A percentile compares a stretch with the other conserved stretches of the same genome.
Evolutionary conservation across 2,797 vertebrate genomes (phyloP).

Genomic region (Jordanella pulchra): DNA sequence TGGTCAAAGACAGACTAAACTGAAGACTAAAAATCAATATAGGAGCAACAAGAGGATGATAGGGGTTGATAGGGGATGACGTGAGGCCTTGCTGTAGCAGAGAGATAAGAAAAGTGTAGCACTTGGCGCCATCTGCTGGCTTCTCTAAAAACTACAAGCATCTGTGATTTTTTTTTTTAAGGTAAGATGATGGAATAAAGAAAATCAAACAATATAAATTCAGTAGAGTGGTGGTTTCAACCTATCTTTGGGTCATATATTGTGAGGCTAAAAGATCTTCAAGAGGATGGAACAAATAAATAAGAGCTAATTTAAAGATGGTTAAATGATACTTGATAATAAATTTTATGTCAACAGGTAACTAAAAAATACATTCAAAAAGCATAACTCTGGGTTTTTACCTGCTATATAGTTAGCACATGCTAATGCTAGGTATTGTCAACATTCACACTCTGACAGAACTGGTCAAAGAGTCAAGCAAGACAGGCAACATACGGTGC

Average conservation of each 20-base stretch:
- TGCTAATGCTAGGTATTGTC: not conserved
- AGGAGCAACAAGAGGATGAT: not conserved
- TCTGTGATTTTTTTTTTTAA: not conserved
- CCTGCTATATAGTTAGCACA: too few species aligned
- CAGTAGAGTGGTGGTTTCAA: not conserved
- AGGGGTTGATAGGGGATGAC: not conserved
- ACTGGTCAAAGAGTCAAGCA: too few species aligned
- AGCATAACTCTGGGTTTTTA: not conserved
- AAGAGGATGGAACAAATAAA: not conserved
- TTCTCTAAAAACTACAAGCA: not conserved
- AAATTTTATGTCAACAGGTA: not conserved
- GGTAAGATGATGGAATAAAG: not conserved
- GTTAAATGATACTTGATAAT: not conserved
- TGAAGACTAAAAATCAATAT: not conserved
- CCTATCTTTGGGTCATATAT: not conserved
- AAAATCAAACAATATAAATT: not conserved
- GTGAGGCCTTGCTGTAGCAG: not conserved
- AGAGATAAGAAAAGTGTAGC: slow-evolving; percentile 6
- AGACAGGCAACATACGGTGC: too few species aligned
- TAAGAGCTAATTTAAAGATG: not conserved
- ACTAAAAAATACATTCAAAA: too few species aligned
- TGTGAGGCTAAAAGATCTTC: not conserved
- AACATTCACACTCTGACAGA: not conserved
- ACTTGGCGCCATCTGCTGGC: slow-evolving; percentile 60
- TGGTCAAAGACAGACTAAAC: slow-evolving; percentile 40